Base-by-base conservation (phyloP, 1,140 invertebrate genomes). In the Battus philenor region DNA sequence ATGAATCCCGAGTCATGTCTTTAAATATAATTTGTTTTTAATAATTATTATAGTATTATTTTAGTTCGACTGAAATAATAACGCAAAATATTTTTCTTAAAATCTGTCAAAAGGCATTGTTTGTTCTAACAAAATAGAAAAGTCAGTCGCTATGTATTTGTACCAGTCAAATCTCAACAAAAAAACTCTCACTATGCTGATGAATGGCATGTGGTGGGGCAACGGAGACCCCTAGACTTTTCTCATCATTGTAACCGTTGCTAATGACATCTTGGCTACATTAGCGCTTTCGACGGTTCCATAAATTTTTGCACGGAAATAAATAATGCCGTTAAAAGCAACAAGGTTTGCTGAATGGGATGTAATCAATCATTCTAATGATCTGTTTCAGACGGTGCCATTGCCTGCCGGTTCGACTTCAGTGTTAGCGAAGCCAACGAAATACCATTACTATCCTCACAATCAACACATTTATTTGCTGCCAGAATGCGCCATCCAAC, bases 361-460 rank as follows among this genome's bases (percentile, higher is more conserved):
- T 1, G 26, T 16, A 27, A 63, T 53, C 48, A 51, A 66, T 55
- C 43, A 50, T 47, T 43, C 17, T 9, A 29, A 54, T 55, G 32
- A 73, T 69, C 79, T 81, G 54, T 92, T 89, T 59, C 90, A 93
- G 93, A 93, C 92, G 52, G 88, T 92, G 56, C 89, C 92, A 59
- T 82, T 91, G 68, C 92, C 92, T 66, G 92, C 90, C 53, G 90
- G 90, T 17, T 91, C 91, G 1, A 89, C 90, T 33, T 87, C 86
- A n/a, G 90, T 91, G 26, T 74, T 91, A 15, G 89, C 90, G 13
- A 95, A 95, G 74, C 94, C 94, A 2, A 96, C 94, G 24, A 96
- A 95, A 87, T 96, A 97, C 86, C 94, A 97, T 74, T 96, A 95
- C 86, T 96, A 95, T 81, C 94, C 94, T n/a, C 95, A 96, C 86